Percentiles rank a stretch among this genome's conserved stretches.
phyloP scores from a whole-genome alignment of 2,797 vertebrate species.

The Rhabdophis nuchalis region DNA sequence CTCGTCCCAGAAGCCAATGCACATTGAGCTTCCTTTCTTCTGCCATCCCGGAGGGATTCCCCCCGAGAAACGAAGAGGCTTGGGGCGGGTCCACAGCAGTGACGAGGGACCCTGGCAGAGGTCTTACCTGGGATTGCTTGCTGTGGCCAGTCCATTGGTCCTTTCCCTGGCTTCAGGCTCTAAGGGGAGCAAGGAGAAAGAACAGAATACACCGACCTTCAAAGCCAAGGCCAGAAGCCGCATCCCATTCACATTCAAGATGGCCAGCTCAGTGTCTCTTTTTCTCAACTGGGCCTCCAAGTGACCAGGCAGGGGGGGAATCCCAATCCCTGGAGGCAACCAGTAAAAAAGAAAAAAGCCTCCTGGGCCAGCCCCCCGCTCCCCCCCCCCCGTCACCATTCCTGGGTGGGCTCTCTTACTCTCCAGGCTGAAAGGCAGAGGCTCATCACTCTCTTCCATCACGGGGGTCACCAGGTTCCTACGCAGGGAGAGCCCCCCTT shows the following conservation, averaged over 20 bases:
- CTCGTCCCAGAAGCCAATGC: not conserved
- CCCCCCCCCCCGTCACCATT: not conserved
- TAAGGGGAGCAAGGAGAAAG: conserved; percentile 59
- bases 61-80: not conserved
- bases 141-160: not conserved
- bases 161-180: conserved; percentile 12
- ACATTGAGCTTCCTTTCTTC: not conserved
- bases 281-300: not conserved
- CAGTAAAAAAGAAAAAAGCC: not conserved
- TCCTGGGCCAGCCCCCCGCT: not conserved
- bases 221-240: too few relatives aligned
- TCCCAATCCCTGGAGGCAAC: too few relatives aligned
- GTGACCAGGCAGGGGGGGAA: too few relatives aligned
- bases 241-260: not conserved
- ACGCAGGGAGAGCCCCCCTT: conserved; percentile 82
- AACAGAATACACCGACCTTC: not conserved
- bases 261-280: not conserved
- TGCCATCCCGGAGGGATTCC: not conserved
- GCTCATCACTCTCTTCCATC: conserved; percentile 81
- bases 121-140: not conserved
- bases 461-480: conserved; percentile 90
- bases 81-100: too few relatives aligned
- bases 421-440: conserved; percentile 88
- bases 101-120: not conserved
- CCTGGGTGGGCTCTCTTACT: conserved; percentile 74